These are phyloP conservation scores for Chloroceryle inda DNA, from an alignment of 2,797 vertebrate species.

Conservation along the genomic window DNA sequence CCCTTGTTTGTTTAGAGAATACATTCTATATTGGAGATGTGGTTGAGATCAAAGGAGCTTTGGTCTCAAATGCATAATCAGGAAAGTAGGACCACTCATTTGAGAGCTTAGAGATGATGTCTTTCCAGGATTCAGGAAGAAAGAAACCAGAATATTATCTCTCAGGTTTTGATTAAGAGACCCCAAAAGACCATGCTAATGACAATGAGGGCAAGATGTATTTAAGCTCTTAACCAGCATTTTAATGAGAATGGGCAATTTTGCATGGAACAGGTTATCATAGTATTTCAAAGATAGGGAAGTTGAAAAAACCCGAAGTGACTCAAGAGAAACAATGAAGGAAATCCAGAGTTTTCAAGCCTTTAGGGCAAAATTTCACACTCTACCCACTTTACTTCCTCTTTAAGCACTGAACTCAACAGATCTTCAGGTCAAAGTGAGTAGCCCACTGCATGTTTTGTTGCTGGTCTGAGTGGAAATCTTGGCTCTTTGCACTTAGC, in stretches of 20 bases:
- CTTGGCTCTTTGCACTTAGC: background rate
- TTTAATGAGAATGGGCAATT: background rate
- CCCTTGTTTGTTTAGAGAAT: background rate
- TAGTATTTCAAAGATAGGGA: background rate
- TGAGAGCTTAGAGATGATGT: background rate
- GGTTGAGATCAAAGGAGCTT: background rate
- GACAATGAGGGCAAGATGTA: background rate
- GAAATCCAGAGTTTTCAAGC: background rate
- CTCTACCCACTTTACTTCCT: background rate
- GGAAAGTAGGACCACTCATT: background rate
- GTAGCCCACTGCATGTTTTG: background rate
- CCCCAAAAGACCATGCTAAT: background rate
- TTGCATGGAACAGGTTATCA: background rate
- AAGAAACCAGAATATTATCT: background rate
- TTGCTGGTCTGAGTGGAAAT: background rate
- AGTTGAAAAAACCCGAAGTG: background rate
- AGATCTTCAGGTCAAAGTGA: background rate
- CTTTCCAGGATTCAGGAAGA: background rate
- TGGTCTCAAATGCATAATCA: background rate
- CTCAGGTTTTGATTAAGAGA: background rate
- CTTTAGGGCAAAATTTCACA: background rate
- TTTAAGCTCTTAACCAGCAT: background rate
- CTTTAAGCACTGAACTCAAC: background rate
- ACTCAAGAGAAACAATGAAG: background rate
- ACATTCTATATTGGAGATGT: rapidly evolving